Conservation (phyloP, 2,113 vertebrate genomes). For the Atractosteus spatula region DNA sequence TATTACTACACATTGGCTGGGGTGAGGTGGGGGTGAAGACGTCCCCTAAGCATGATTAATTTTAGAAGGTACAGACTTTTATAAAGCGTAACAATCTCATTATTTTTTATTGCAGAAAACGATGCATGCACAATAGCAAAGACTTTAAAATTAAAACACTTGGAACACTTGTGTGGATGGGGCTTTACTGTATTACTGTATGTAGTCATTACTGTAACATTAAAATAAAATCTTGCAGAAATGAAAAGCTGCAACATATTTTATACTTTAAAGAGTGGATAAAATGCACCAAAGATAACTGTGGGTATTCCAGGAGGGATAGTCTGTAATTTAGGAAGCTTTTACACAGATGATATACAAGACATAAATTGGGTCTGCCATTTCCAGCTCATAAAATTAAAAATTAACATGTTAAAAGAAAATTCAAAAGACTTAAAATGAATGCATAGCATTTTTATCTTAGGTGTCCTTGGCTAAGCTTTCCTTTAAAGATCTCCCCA, state of each 20-base stretch:
- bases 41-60: constrained; percentile 3
- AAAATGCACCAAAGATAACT: background rate
- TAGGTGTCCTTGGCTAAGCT: background rate
- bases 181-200: too few relatives aligned
- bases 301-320: background rate
- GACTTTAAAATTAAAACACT: too few relatives aligned
- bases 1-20: constrained; percentile 42
- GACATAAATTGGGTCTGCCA: background rate
- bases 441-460: background rate
- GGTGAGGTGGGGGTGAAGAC: constrained; percentile 11
- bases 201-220: too few relatives aligned
- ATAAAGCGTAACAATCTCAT: constrained; percentile 1
- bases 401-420: constrained; percentile 14
- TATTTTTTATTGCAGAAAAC: background rate
- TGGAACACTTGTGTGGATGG: too few relatives aligned
- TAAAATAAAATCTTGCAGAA: too few relatives aligned
- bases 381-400: constrained; percentile 4
- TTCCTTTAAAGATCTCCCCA: background rate
- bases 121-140: background rate
- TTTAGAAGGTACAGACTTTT: background rate
- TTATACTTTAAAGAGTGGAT: background rate
- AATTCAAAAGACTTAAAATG: background rate
- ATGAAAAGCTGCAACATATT: too few relatives aligned
- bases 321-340: constrained; percentile 7
- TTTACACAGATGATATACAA: constrained; percentile 8